Evolutionary conservation across 2,797 vertebrate species (phyloP).

Genomic region (Naso thynnoides): DNA sequence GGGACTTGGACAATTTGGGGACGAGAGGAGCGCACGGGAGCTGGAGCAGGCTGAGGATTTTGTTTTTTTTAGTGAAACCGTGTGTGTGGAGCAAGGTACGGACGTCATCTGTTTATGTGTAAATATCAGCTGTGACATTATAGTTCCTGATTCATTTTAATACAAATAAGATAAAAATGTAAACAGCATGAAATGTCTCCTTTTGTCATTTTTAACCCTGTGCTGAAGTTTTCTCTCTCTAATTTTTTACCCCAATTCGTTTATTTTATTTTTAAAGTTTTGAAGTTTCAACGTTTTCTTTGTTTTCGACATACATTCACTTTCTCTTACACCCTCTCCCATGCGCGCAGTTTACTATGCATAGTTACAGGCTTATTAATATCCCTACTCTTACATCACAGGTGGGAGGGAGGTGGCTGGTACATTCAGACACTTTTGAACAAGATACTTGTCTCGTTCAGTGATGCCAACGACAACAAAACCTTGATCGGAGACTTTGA

Average conservation of each 20-base stretch:
- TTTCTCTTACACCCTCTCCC: slow-evolving; percentile 13
- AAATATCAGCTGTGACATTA: not conserved
- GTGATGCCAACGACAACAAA: slow-evolving; percentile 48
- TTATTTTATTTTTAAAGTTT: not conserved
- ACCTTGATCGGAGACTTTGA: no score
- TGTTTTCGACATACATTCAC: not conserved
- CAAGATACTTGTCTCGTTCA: slow-evolving; percentile 60
- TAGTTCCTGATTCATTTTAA: not conserved
- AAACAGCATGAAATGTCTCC: not conserved
- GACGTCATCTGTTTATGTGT: not conserved
- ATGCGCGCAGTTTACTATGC: slow-evolving; percentile 66
- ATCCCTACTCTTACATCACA: slow-evolving; percentile 79
- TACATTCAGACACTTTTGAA: slow-evolving; percentile 69
- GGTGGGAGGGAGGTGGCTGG: slow-evolving; percentile 53
- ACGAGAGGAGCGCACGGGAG: slow-evolving; percentile 21
- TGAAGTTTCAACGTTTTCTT: not conserved
- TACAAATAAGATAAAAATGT: not conserved
- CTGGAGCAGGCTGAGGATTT: slow-evolving; percentile 45
- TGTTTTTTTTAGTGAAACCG: slow-evolving; percentile 45
- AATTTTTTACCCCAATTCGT: not conserved
- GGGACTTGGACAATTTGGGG: slow-evolving; percentile 48
- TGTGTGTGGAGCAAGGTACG: slow-evolving; percentile 65
- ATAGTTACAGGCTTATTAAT: slow-evolving; percentile 86
- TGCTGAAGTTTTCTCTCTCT: not conserved
- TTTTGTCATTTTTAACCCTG: not conserved